These are phyloP conservation scores for Drosophila kanapiae DNA, from an alignment of 1,140 invertebrate genomes.

Conservation along the genomic window DNA sequence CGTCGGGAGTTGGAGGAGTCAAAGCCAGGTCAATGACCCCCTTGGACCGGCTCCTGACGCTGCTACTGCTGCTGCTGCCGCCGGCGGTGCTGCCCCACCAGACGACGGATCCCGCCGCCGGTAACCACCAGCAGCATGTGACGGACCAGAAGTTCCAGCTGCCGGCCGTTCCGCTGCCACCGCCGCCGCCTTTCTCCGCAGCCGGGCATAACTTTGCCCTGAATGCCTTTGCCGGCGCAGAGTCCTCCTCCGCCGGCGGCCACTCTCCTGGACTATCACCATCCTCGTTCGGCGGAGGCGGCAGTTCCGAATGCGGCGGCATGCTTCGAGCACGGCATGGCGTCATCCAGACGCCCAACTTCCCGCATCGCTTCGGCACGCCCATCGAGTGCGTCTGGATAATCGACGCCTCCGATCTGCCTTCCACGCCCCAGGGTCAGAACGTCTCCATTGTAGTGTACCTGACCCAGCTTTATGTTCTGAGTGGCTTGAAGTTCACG, in stretches of 20 bases:
- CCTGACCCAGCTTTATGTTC: constrained; percentile 94
- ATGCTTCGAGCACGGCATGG: constrained; percentile 88
- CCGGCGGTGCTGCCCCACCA: constrained; percentile 26
- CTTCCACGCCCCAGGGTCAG: constrained; percentile 39
- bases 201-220: constrained; percentile 68
- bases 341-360: constrained; percentile 92
- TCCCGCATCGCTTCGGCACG: constrained; percentile 91
- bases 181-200: constrained; percentile 71
- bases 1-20: constrained; percentile 19
- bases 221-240: constrained; percentile 62
- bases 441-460: constrained; percentile 92
- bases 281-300: constrained; percentile 1
- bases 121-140: constrained; percentile 30
- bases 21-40: constrained; percentile 69
- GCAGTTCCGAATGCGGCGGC: constrained; percentile 87
- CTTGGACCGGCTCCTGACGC: constrained; percentile 42
- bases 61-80: constrained; percentile 40
- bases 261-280: constrained; percentile 13
- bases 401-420: constrained; percentile 90
- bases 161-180: constrained; percentile 75
- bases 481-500: constrained; percentile 91
- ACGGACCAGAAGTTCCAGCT: constrained; percentile 70
- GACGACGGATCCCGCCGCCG: constrained; percentile 14
- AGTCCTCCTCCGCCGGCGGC: constrained; percentile 17
- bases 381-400: constrained; percentile 95